phyloP scores from a whole-genome alignment of 2,888 invertebrate genomes.

The Adelphocoris suturalis region DNA sequence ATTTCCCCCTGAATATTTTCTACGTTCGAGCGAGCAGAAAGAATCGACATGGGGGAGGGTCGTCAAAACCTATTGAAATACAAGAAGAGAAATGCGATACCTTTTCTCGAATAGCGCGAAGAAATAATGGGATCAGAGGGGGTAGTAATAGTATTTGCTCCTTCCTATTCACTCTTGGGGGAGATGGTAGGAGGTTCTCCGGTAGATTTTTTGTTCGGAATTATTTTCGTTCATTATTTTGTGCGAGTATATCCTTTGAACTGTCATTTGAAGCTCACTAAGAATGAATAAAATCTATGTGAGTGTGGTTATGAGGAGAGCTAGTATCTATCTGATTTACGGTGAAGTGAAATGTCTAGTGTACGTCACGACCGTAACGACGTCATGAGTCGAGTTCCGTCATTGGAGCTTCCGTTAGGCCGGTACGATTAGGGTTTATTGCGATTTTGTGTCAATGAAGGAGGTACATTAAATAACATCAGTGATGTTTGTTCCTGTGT shows the following conservation, averaged over 20 bases:
- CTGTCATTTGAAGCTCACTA: too few species aligned
- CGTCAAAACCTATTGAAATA: slow-evolving; percentile 11
- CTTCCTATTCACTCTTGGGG: not conserved
- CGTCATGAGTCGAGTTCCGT: too few species aligned
- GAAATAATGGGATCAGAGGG: slow-evolving; percentile 17
- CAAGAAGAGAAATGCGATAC: slow-evolving; percentile 19
- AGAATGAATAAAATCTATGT: too few species aligned
- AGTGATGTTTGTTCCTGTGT: too few species aligned
- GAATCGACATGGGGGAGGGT: slow-evolving; percentile 1
- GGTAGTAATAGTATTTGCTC: not conserved
- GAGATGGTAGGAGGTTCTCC: not conserved
- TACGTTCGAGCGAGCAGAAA: slow-evolving; percentile 25
- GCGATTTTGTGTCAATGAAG: too few species aligned
- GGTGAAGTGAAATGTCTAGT: too few species aligned
- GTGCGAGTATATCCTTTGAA: not conserved
- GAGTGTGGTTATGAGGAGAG: too few species aligned
- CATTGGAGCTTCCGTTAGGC: too few species aligned
- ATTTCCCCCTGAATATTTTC: not conserved
- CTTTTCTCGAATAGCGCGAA: not conserved
- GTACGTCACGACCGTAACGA: too few species aligned
- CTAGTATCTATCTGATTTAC: too few species aligned
- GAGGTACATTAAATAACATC: too few species aligned
- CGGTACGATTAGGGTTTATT: too few species aligned
- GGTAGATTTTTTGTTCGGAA: not conserved
- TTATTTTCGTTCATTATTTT: not conserved